Base-by-base conservation (phyloP, 2,888 invertebrate genomes). In the Limnephilus auricula region DNA sequence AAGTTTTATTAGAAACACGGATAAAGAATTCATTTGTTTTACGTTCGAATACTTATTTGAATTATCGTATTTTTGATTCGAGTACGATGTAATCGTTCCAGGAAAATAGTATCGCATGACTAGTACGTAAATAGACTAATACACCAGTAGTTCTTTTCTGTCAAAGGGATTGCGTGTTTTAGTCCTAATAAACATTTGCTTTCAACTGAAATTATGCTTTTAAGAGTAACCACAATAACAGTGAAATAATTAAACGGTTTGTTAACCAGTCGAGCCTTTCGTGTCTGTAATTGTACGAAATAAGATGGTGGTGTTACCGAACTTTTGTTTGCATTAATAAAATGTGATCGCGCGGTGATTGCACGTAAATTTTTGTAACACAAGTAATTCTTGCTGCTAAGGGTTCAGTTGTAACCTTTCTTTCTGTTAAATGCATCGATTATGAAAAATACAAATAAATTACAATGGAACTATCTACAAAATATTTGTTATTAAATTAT, bases 81-180 rank as follows among this genome's bases (percentile, higher is more conserved):
- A 40, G 45, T 85, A 37, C 85, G 37, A 85, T 85, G n/a, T 37
- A 45, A 45, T 40, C 40, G 85, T 45, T 85, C 85, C 5, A 30
- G 85, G 85, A 85, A 85, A 34, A 82, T 25, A 82, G 40, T 40
- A 85, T 45, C 4, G 85, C 85, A 85, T 85, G 85, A 40, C 40
- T 25, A n/a, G 85, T 85, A 40, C 65, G n/a, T 65, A 65, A 40
- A 85, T n/a, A 45, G 45, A 30, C 25, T 25, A 40, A 40, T 40
- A 65, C 12, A 30, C 40, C 0, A n/a, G 4, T 45, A 45, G 34
- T 85, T 40, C 40, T n/a, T 85, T n/a, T 40, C 25, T 30, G 85
- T 85, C 45, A 85, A 85, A 40, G 13, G 40, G 85, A 45, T 85
- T 85, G 45, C 85, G 45, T 85, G 85, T 10, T 40, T 40, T 30